Evolutionary conservation across 30 jellyfish, hydroid and myxozoan genomes (phyloP), one percentile per base, ranked within the genome.

Genomic region (Pseudorhiza aurosa): DNA sequence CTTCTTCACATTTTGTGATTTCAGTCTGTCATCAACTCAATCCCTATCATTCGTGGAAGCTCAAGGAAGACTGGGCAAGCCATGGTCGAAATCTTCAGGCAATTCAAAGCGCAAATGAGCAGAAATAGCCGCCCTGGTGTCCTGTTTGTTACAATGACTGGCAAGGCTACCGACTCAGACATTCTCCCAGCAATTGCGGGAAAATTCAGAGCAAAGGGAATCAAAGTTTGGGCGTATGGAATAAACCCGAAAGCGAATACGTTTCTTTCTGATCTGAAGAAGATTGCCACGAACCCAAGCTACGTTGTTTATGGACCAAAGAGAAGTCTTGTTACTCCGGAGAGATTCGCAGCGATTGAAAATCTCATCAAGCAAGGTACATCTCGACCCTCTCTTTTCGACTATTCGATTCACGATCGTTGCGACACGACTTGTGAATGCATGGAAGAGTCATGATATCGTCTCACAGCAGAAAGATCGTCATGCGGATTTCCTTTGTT

Each of bases 1-100:
- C 6, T n/a, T n/a, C n/a, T n/a, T n/a, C n/a, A 7, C 27, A 28
- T 21, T n/a, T 65, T 26, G 0, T 37, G 3, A 42, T 39, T 56
- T 15, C 65, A 77, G 89, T 46, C 89, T 30, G 77, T 68, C 27
- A 77, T 77, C 59, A 77, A 77, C 55, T 77, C 89, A 0, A 77
- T 77, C 46, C 89, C 89, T 1, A 67, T 77, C 56, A 22, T 77
- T n/a, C 75, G 85, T 19, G 89, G 89, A 44, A 55, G 69, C 30
- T 19, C 84, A 29, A 67, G 92, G 0, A 81, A 81, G 39, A 81
- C 92, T 33, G 92, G 92, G n/a, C 92, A 81, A 50, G 92, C 92
- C 8, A 65, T 81, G 85, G 79, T 65, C 18, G 92, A 81, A 50
- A 22, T 81, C 14, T 81, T 25, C 79, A 81, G 67, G 40, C 85